These are phyloP conservation scores for Linepithema humile DNA, from an alignment of 1,140 invertebrate species.

Conservation along the genomic window DNA sequence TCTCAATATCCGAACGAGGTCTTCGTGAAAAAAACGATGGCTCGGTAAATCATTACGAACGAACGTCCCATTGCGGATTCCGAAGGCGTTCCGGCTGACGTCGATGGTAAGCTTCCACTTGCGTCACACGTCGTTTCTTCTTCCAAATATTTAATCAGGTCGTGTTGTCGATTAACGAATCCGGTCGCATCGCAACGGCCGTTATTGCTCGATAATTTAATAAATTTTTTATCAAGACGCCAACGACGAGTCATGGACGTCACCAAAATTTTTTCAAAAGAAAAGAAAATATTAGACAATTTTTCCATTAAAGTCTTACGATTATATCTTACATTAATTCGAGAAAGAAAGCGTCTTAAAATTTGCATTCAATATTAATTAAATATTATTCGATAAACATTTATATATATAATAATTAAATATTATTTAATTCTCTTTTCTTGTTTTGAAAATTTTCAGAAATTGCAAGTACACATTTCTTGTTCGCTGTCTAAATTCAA, in stretches of 20 bases:
- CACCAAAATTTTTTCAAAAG: background rate
- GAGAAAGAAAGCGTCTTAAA: background rate
- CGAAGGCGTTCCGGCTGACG: slow-evolving; percentile 55
- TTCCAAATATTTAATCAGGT: slow-evolving; percentile 67
- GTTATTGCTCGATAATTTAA: slow-evolving; percentile 35
- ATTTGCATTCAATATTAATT: background rate
- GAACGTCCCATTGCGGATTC: slow-evolving; percentile 57
- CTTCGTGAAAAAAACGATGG: slow-evolving; percentile 15
- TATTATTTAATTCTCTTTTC: background rate
- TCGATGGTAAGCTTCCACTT: slow-evolving; percentile 47
- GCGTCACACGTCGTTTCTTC: slow-evolving; percentile 65
- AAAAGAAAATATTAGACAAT: background rate
- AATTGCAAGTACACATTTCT: background rate
- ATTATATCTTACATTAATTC: background rate
- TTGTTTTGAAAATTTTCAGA: background rate
- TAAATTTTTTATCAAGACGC: background rate
- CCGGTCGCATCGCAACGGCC: slow-evolving; percentile 24
- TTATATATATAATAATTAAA: background rate
- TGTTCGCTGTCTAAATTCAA: background rate
- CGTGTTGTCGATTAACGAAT: slow-evolving; percentile 35
- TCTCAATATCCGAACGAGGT: background rate
- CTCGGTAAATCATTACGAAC: slow-evolving; percentile 52
- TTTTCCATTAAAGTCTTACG: background rate
- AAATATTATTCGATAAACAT: background rate
- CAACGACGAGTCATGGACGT: background rate